Conservation (phyloP, 2,113 vertebrate species). For the Pandion haliaetus region DNA sequence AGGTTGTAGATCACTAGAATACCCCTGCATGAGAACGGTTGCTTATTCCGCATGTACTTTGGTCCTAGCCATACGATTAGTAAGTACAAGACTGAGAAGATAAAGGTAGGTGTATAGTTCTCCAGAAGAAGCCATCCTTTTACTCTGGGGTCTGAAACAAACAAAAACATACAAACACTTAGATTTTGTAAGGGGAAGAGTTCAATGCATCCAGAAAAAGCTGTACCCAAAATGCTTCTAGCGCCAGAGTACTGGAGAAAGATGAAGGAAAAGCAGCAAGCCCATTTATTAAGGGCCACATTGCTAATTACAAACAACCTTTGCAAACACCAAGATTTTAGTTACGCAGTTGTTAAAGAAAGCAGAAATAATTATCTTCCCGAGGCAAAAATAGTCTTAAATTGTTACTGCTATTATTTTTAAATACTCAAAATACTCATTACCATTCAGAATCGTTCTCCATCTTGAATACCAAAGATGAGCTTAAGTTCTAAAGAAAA, state of each 20-base stretch:
- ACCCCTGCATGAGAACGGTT: slow-evolving; percentile 84
- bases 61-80: slow-evolving; percentile 93
- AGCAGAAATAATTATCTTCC: background rate
- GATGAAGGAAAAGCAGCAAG: background rate
- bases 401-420: background rate
- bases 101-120: slow-evolving; percentile 88
- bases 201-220: background rate
- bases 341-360: background rate
- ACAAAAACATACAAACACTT: background rate
- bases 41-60: slow-evolving; percentile 90
- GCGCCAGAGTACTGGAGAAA: background rate
- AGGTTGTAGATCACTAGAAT: slow-evolving; percentile 92
- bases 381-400: background rate
- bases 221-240: background rate
- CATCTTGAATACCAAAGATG: background rate
- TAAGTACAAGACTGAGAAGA: slow-evolving; percentile 88
- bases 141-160: slow-evolving; percentile 88
- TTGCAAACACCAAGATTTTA: background rate
- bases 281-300: background rate
- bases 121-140: slow-evolving; percentile 93
- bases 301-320: background rate
- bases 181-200: background rate
- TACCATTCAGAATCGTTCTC: background rate
- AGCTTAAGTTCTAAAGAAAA: background rate
- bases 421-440: background rate